Evolutionary conservation across 2,888 invertebrate species (phyloP).

Genomic region (Syritta pipiens): DNA sequence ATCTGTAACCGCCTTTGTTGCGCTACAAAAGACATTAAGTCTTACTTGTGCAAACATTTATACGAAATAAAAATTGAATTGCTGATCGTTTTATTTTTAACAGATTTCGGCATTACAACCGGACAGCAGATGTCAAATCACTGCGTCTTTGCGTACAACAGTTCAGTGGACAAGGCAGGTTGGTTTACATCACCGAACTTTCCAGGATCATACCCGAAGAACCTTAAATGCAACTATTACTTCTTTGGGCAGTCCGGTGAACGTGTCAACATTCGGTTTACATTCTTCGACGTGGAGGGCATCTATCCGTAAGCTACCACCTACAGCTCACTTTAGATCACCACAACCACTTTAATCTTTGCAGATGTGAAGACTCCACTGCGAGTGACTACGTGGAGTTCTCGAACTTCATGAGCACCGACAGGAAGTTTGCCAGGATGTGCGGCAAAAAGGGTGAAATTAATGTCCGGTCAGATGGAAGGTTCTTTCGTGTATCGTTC

Average conservation of each 20-base stretch:
- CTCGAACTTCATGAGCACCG: conserved; percentile 94
- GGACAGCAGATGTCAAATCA: conserved; percentile 88
- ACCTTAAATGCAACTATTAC: conserved; percentile 94
- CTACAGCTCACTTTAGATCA: conserved; percentile 8
- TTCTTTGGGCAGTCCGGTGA: conserved; percentile 90
- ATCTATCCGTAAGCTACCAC: conserved; percentile 95
- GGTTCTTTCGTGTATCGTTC: conserved; percentile 97
- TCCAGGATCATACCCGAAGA: conserved; percentile 93
- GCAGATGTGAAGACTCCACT: conserved; percentile 92
- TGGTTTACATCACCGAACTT: conserved; percentile 92
- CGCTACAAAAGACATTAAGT: no score
- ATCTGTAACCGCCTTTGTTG: no score
- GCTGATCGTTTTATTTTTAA: no score
- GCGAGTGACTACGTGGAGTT: conserved; percentile 98
- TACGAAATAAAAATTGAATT: no score
- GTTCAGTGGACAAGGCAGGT: conserved; percentile 88
- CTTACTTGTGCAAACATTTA: no score
- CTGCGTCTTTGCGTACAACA: conserved; percentile 94
- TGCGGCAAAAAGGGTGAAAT: conserved; percentile 88
- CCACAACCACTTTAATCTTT: background rate
- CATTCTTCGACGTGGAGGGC: conserved; percentile 96
- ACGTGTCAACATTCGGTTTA: conserved; percentile 90
- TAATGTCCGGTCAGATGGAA: conserved; percentile 91
- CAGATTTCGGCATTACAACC: conserved; percentile 94
- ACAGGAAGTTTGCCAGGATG: conserved; percentile 92